Base-by-base conservation (phyloP, 2,797 vertebrate genomes). In the Euthynnus affinis region DNA sequence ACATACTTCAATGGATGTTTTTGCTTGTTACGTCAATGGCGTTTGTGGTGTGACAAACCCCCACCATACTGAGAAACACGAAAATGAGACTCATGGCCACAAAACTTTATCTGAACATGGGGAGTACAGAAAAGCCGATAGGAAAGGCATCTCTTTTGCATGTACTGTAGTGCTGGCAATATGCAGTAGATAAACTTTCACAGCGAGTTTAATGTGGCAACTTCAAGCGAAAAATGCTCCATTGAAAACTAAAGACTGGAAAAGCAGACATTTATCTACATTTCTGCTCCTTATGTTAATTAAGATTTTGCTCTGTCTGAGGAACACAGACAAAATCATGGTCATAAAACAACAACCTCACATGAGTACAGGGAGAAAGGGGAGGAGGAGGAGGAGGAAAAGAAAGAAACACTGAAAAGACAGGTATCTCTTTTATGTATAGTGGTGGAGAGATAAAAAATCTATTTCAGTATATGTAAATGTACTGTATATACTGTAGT, bases 61-160 rank as follows among this genome's bases (percentile, higher is more conserved):
- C 25, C 60, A 64, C 29, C 51, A 71, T 6, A 49, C 57, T 51
- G 71, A 70, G 4, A 51, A 58, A 20, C 66, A 71, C 1, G 14
- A 13, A 12, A 64, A 80, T 32, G 60, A 71, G 46, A 32, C 23
- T 1, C 58, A 68, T 67, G 55, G 53, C 42, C 74, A 78, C 29
- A 63, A 55, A 42, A 48, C 72, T 34, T 77, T 74, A 42, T 68
- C 72, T 61, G 68, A 75, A 7, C 62, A 74, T 5, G 44, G 55
- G n/a, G 55, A 74, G 15, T 49, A 42, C 37, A 65, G 37, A 37
- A 10, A 37, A 37, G 37, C 37, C 9, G 10, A 12, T 2, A 37
- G 75, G n/a, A 57, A 80, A 81, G 85, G 87, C 89, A 85, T 64
- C 29, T 48, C 7, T 57, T 56, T 58, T 59, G 18, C 9, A 10